Evolutionary conservation across 2,113 vertebrate genomes (phyloP).

Genomic region (Copsychus sechellarum): DNA sequence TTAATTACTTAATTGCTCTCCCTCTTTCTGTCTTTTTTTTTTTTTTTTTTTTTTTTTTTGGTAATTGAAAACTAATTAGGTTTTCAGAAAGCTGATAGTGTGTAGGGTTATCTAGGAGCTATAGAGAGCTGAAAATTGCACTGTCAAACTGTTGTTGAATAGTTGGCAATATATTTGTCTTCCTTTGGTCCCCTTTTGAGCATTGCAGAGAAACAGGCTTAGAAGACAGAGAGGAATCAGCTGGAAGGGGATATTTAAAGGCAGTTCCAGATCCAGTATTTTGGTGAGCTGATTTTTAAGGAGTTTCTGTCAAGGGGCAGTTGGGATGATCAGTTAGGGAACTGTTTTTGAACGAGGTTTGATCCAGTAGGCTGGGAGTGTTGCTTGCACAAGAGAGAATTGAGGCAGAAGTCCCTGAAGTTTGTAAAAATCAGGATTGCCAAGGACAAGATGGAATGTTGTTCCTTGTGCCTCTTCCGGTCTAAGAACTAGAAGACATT

Average conservation of each 20-base stretch:
- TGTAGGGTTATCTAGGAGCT: not conserved
- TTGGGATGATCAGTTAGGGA: not conserved
- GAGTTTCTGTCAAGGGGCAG: not conserved
- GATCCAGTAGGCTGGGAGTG: not conserved
- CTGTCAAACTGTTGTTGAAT: not conserved
- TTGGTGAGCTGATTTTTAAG: not conserved
- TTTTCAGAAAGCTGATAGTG: not conserved
- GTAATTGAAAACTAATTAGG: not conserved
- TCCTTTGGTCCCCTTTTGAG: not conserved
- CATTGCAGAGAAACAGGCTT: not conserved
- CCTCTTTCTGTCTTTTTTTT: not conserved
- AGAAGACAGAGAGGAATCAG: not conserved
- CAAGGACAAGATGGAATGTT: not conserved
- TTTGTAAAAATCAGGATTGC: not conserved
- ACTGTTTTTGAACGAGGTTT: not conserved
- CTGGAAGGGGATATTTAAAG: not conserved
- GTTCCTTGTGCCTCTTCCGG: not conserved
- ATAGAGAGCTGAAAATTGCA: not conserved
- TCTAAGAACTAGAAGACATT: not conserved
- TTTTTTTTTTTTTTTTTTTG: not conserved
- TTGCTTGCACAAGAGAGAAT: not conserved
- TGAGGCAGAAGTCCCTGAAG: not conserved
- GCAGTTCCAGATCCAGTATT: not conserved
- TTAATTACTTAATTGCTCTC: not conserved
- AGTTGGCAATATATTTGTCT: not conserved